Conservation (phyloP, 2,113 vertebrate genomes). For the Gadus macrocephalus region DNA sequence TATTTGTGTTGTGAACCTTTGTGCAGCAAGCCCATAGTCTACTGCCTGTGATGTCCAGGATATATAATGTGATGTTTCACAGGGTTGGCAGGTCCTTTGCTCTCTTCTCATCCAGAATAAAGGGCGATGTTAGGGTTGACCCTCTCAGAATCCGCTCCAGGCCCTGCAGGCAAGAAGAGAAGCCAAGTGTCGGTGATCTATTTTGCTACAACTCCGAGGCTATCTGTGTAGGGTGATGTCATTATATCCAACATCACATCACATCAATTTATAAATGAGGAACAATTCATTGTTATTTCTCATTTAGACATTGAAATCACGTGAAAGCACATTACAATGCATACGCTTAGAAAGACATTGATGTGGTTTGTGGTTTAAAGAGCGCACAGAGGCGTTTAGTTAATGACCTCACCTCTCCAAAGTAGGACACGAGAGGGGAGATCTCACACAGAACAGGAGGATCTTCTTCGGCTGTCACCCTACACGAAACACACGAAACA, state of each 20-base stretch:
- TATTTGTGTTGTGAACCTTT: not conserved
- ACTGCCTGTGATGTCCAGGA: not conserved
- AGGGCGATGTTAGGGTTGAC: constrained; percentile 70
- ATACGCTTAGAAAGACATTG: not conserved
- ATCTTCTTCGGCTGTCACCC: constrained; percentile 55
- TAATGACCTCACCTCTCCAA: constrained; percentile 84
- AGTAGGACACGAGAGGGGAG: constrained; percentile 88
- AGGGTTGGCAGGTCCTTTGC: constrained; percentile 42
- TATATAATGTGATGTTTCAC: not conserved
- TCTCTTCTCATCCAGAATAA: constrained; percentile 71
- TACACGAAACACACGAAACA: constrained; percentile 38
- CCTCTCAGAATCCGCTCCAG: constrained; percentile 77
- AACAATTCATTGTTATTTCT: not conserved
- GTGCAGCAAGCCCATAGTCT: not conserved
- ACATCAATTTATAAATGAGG: too few species aligned
- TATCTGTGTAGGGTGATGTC: too few species aligned
- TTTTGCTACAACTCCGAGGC: not conserved
- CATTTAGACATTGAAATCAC: not conserved
- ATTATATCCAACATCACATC: too few species aligned
- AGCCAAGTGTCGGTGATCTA: not conserved
- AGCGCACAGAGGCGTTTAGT: not conserved
- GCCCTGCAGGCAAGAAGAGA: constrained; percentile 66
- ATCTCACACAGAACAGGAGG: constrained; percentile 82
- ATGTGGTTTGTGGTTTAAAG: not conserved
- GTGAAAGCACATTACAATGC: too few species aligned